Evolutionary conservation across 2,113 vertebrate genomes (phyloP), one percentile per base, ranked within the genome.

Genomic region (Perca flavescens): DNA sequence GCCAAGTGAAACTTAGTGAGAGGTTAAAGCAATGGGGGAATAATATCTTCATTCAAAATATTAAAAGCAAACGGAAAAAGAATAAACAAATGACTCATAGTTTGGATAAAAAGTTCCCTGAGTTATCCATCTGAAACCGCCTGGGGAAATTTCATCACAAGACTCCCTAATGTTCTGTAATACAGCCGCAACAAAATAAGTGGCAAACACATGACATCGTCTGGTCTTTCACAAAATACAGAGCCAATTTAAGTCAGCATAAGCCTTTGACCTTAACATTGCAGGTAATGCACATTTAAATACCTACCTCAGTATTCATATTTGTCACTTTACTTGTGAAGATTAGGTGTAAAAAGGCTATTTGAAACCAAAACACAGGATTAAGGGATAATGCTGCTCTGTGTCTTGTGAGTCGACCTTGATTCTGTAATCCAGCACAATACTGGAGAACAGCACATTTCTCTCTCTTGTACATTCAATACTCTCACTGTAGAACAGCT

Each of bases 341-440:
- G 91, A 94, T 94, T 93, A 94, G 90, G 90, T 92, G 86, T 93
- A 93, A 94, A 94, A 94, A 94, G 90, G 92, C 91, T 93, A 94
- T 94, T 94, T 95, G 94, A 94, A 94, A 94, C 93, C 95, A 94
- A 94, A 95, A 95, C 94, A 95, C 85, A 91, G 91, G 93, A 94
- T 94, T 95, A 94, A 94, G 89, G 94, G 94, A 95, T 95, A 94
- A 94, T 94, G 91, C 90, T 90, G 89, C 90, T 93, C 91, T 92
- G 88, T 93, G 91, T 94, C 91, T 94, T 94, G 89, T 92, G 91
- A 90, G 93, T 94, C 92, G 90, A 95, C 94, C 92, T 94, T 95
- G 91, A 95, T 94, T 94, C 89, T 83, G 92, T 95, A 94, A 95
- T 94, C 94, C 93, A 94, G 92, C 88, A 93, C 93, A 92, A 92